Conservation (phyloP, 1,140 invertebrate species). For the Bombus impatiens region DNA sequence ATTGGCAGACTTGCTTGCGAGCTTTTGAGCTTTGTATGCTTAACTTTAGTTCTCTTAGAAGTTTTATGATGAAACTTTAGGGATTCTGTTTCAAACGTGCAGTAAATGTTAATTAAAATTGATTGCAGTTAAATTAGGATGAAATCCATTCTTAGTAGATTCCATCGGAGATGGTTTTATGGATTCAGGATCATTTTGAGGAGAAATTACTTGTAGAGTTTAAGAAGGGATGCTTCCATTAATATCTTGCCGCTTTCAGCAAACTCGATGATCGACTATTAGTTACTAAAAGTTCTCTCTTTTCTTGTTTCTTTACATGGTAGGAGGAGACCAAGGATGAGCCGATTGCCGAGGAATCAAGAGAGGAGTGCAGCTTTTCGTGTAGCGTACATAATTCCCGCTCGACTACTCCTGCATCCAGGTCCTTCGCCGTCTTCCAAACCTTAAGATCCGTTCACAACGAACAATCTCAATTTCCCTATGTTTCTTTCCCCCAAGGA, state of each 20-base stretch:
- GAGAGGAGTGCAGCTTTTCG: slow-evolving; percentile 30
- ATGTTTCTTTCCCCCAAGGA: neutral
- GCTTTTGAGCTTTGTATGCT: neutral
- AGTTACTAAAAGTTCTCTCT: neutral
- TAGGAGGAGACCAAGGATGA: slow-evolving; percentile 6
- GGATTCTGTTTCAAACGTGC: no score
- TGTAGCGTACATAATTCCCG: slow-evolving; percentile 42
- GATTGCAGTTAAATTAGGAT: neutral
- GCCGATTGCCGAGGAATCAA: neutral
- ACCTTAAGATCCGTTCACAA: slow-evolving; percentile 55
- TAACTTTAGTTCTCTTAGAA: neutral
- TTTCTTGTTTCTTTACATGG: slow-evolving; percentile 9
- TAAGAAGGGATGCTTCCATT: neutral
- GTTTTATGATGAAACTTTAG: neutral
- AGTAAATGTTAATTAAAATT: neutral
- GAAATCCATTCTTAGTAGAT: neutral
- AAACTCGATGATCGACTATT: neutral
- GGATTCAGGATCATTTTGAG: neutral
- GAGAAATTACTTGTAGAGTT: neutral
- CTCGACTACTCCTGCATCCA: slow-evolving; percentile 53
- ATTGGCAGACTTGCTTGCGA: neutral
- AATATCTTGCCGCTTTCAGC: neutral
- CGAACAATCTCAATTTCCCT: neutral
- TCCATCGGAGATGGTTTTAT: neutral
- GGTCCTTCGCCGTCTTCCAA: slow-evolving; percentile 34